phyloP scores from a whole-genome alignment of 2,888 invertebrate species.

The Sinopyrophorus schimmeli region DNA sequence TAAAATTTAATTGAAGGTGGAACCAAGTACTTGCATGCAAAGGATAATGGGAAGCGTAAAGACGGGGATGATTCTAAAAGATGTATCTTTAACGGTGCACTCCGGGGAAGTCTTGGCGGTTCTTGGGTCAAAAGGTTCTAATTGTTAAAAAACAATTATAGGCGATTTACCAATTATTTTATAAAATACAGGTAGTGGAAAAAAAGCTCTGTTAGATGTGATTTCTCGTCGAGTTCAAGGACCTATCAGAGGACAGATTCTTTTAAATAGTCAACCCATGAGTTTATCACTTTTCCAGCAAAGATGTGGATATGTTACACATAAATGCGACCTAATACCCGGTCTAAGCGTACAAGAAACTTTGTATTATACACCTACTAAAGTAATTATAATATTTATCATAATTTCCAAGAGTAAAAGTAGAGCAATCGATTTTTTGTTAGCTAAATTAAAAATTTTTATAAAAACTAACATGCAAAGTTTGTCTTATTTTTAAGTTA shows the following conservation, averaged over 20 bases:
- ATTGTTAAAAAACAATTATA: background rate
- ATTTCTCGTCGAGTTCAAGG: conserved; percentile 81
- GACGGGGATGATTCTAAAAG: conserved; percentile 86
- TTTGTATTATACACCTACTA: conserved; percentile 76
- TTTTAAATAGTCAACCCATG: conserved; percentile 84
- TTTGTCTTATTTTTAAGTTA: too few species aligned
- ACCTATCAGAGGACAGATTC: conserved; percentile 84
- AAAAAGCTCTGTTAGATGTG: conserved; percentile 91
- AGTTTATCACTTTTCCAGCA: conserved; percentile 81
- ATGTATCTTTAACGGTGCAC: conserved; percentile 87
- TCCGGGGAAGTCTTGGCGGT: conserved; percentile 94
- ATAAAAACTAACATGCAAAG: too few species aligned
- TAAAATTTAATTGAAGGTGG: conserved; percentile 76
- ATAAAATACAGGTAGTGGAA: conserved; percentile 78
- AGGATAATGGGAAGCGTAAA: conserved; percentile 75
- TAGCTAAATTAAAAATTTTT: too few species aligned
- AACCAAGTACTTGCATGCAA: conserved; percentile 77
- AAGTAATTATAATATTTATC: too few species aligned
- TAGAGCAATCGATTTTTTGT: too few species aligned
- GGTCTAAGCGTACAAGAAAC: conserved; percentile 89
- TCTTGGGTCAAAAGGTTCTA: conserved; percentile 83
- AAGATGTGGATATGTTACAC: conserved; percentile 86
- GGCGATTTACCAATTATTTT: background rate
- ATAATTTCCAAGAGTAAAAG: too few species aligned
- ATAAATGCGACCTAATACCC: conserved; percentile 81